Conservation (phyloP, 2,888 invertebrate species). For the Pristionchus japonicus region DNA sequence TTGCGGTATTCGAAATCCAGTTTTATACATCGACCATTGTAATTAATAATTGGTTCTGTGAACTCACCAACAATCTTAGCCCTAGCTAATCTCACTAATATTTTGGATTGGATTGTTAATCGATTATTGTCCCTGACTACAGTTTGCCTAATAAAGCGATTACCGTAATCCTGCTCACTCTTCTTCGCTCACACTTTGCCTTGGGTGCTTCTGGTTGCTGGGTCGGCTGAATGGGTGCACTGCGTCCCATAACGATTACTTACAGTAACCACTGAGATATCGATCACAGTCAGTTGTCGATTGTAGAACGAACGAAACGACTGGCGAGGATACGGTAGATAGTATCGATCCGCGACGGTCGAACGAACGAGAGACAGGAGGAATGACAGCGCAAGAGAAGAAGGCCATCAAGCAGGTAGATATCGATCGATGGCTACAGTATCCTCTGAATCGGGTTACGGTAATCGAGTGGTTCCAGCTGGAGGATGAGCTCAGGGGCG, state of each 20-base stretch:
- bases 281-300: slow-evolving; percentile 3
- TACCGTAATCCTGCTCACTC: slow-evolving; percentile 3
- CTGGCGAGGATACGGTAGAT: slow-evolving; percentile 36
- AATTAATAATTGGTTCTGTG: not conserved
- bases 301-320: slow-evolving; percentile 44
- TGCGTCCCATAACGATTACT: slow-evolving; percentile 35
- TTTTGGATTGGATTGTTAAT: slow-evolving; percentile 28
- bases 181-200: not conserved
- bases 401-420: slow-evolving; percentile 15
- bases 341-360: not conserved
- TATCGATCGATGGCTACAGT: not conserved
- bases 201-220: slow-evolving; percentile 37
- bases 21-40: slow-evolving; percentile 31
- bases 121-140: not conserved
- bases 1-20: not conserved
- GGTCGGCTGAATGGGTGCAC: slow-evolving; percentile 1
- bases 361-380: not conserved
- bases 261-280: not conserved
- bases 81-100: slow-evolving; percentile 13
- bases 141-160: slow-evolving; percentile 23
- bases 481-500: slow-evolving; percentile 50
- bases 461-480: slow-evolving; percentile 50
- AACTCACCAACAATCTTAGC: slow-evolving; percentile 10
- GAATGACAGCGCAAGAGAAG: slow-evolving; percentile 38
- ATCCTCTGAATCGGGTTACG: not conserved